Base-by-base conservation (phyloP, 2,797 vertebrate genomes). In the Acipenser transmontanus region DNA sequence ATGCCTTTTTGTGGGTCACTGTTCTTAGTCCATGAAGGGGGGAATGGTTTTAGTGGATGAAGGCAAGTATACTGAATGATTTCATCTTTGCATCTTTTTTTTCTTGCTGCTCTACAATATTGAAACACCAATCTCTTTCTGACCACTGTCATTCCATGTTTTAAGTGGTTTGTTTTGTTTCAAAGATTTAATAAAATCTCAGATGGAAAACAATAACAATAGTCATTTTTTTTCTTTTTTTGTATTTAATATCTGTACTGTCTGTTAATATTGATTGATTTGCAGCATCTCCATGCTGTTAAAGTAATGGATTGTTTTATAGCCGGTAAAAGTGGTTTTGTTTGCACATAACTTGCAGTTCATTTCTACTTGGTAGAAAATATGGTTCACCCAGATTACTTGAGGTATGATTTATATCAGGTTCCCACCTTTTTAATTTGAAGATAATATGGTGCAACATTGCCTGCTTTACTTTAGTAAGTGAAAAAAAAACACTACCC, bases 101-200 rank as follows among this genome's bases (percentile, higher is more conserved):
- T 56, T 59, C 50, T 52, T 62, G n/a, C 51, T 64, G 63, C 34
- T 70, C 59, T 50, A 50, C 63, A 67, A 13, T 20, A 59, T 34
- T 67, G 49, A 48, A 64, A 51, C 10, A 59, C 8, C n/a, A 7
- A 11, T 63, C 51, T 48, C 59, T 63, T 67, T 50, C 52, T 47
- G 49, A 60, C 17, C 12, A 48, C 63, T 61, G 50, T 63, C 62
- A 66, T 67, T 67, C 69, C 66, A 70, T 64, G 49, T 65, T 70
- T 54, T 13, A 14, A 47, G 65, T 67, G 56, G 17, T 64, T 59
- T 64, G 66, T 50, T 66, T 67, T 66, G 61, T 63, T 63, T 70
- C 13, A 64, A 61, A 47, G 48, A 70, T 47, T 56, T 8, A 68
- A 67, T 63, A 70, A 70, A 52, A 12, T 49, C 50, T 60, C 20